Evolutionary conservation across 2,797 vertebrate genomes (phyloP).

Genomic region (Melanogrammus aeglefinus): DNA sequence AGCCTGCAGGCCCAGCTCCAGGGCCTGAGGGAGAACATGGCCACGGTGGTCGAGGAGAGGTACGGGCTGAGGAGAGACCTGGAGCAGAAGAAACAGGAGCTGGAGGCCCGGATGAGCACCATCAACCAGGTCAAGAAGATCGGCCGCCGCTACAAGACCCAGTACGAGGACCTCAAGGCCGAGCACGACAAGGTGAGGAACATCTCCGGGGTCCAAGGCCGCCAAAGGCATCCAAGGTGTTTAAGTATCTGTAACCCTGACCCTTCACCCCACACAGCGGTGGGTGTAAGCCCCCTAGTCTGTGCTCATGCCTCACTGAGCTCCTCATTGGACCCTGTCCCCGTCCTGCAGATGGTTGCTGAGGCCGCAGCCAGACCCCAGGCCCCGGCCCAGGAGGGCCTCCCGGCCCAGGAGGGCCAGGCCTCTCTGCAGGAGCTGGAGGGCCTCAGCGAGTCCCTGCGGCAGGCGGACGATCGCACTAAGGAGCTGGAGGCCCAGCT

Average conservation of each 20-base stretch:
- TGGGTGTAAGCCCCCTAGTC: not conserved
- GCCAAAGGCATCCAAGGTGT: not conserved
- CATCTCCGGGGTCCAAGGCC: not conserved
- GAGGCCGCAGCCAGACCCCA: slow-evolving; percentile 78
- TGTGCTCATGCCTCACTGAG: not conserved
- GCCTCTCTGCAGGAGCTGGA: slow-evolving; percentile 86
- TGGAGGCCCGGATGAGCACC: slow-evolving; percentile 87
- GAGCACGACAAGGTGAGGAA: slow-evolving; percentile 84
- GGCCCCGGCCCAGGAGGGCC: slow-evolving; percentile 80
- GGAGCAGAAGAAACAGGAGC: slow-evolving; percentile 81
- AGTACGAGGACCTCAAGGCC: slow-evolving; percentile 94
- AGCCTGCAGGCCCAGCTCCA: slow-evolving; percentile 86
- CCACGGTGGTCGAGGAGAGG: slow-evolving; percentile 79
- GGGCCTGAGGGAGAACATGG: slow-evolving; percentile 79
- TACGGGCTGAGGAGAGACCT: slow-evolving; percentile 81
- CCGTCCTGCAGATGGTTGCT: slow-evolving; percentile 64
- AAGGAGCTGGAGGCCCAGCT: slow-evolving; percentile 84
- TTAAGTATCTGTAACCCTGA: no score
- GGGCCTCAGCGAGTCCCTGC: slow-evolving; percentile 79
- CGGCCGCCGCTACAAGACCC: slow-evolving; percentile 93
- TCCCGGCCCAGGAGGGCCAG: slow-evolving; percentile 87
- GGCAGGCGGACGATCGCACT: slow-evolving; percentile 80
- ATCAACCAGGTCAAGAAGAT: slow-evolving; percentile 98
- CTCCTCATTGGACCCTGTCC: not conserved
- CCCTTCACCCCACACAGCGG: no score